These are phyloP conservation scores for Telmatherina bonti DNA, from an alignment of 2,797 vertebrate genomes.

Conservation along the genomic window DNA sequence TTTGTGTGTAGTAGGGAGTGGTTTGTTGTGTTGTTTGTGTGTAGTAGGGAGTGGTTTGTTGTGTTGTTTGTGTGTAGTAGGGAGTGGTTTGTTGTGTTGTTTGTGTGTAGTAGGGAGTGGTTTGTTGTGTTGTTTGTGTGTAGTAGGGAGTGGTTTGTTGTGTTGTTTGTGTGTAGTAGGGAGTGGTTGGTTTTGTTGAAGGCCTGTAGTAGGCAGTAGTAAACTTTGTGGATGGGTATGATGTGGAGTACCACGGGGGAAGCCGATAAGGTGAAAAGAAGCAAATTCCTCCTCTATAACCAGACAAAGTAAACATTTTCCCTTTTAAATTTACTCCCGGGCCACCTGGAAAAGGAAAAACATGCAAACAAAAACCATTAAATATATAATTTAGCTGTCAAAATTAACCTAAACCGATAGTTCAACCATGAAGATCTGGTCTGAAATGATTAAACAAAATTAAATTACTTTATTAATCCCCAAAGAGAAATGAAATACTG, in stretches of 20 bases:
- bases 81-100: too few relatives aligned
- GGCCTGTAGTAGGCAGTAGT: not conserved
- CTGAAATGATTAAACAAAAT: too few relatives aligned
- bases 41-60: too few relatives aligned
- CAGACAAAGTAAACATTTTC: constrained; percentile 66
- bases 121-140: not conserved
- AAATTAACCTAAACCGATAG: too few relatives aligned
- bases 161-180: not conserved
- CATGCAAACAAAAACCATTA: not conserved
- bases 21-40: not conserved
- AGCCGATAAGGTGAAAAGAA: constrained; percentile 19
- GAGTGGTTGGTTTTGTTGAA: too few relatives aligned
- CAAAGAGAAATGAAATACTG: too few relatives aligned
- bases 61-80: too few relatives aligned
- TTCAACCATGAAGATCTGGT: too few relatives aligned
- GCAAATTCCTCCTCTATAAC: not conserved
- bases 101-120: too few relatives aligned
- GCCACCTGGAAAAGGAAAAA: constrained; percentile 19
- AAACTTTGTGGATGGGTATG: not conserved
- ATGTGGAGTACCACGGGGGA: not conserved
- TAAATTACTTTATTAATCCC: too few relatives aligned
- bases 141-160: not conserved
- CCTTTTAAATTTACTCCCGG: constrained; percentile 10
- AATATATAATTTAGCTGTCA: not conserved
- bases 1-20: not conserved